A percentile compares a stretch with the other conserved stretches of the same genome.
phyloP scores from a whole-genome alignment of 2,888 invertebrate species.

The Apantesis nais region DNA sequence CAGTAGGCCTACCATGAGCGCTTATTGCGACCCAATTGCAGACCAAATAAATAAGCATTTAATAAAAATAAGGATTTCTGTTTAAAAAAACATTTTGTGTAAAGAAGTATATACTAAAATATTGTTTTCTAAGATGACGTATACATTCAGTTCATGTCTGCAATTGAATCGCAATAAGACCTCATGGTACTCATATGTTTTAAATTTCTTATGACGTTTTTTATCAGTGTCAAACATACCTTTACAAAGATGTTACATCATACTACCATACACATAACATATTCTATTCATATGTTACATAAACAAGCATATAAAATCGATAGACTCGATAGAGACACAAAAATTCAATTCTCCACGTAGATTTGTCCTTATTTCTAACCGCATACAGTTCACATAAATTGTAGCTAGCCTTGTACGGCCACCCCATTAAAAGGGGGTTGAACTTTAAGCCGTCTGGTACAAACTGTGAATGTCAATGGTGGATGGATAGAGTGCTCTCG shows the following conservation, averaged over 20 bases:
- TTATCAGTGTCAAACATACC: not conserved
- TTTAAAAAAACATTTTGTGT: too few species aligned
- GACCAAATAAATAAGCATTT: too few species aligned
- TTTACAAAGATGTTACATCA: not conserved
- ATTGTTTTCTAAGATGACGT: too few species aligned
- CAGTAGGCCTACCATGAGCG: too few species aligned
- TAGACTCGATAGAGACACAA: not conserved
- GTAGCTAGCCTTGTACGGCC: slow-evolving; percentile 43
- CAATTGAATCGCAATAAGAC: too few species aligned
- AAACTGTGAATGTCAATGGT: slow-evolving; percentile 75
- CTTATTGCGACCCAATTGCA: too few species aligned
- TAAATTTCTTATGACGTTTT: slow-evolving; percentile 23
- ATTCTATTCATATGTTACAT: not conserved
- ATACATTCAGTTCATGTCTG: too few species aligned
- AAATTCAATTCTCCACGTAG: not conserved
- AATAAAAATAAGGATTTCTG: too few species aligned
- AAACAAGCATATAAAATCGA: not conserved
- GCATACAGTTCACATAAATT: slow-evolving; percentile 30
- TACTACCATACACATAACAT: not conserved
- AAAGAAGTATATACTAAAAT: too few species aligned
- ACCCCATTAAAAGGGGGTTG: slow-evolving; percentile 59
- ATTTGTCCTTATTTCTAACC: slow-evolving; percentile 6
- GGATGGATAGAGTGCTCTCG: slow-evolving; percentile 66
- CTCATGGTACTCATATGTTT: too few species aligned
- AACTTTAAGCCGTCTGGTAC: slow-evolving; percentile 63